Evolutionary conservation across 2,113 vertebrate species (phyloP).

Genomic region (Leucosticte australis): DNA sequence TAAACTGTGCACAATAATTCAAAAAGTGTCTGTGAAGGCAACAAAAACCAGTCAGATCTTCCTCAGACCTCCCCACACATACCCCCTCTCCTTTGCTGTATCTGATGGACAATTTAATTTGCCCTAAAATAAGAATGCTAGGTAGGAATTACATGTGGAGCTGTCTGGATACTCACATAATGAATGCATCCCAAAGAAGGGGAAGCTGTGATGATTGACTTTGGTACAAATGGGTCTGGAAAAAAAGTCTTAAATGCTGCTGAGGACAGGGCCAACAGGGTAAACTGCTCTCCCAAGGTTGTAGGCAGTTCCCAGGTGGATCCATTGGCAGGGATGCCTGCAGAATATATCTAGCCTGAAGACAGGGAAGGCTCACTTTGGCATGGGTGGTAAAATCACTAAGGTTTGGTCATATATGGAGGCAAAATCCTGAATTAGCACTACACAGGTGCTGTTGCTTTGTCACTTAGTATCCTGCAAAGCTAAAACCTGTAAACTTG

Average conservation of each 20-base stretch:
- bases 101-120: not conserved
- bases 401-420: not conserved
- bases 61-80: not conserved
- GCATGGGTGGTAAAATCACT: accelerated
- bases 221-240: not conserved
- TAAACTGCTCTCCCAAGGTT: not conserved
- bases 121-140: not conserved
- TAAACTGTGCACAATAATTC: not conserved
- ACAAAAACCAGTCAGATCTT: not conserved
- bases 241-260: not conserved
- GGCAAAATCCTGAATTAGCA: not conserved
- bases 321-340: not conserved
- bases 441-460: not conserved
- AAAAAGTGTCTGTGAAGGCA: not conserved
- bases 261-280: not conserved
- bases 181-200: too few relatives aligned
- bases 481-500: not conserved
- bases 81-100: accelerated
- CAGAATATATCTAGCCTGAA: not conserved
- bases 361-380: not conserved
- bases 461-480: not conserved
- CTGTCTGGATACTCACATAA: not conserved
- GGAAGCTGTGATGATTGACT: not conserved
- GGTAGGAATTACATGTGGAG: not conserved
- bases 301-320: not conserved